Conservation (phyloP, 2,113 vertebrate genomes). For the Jacana jacana region DNA sequence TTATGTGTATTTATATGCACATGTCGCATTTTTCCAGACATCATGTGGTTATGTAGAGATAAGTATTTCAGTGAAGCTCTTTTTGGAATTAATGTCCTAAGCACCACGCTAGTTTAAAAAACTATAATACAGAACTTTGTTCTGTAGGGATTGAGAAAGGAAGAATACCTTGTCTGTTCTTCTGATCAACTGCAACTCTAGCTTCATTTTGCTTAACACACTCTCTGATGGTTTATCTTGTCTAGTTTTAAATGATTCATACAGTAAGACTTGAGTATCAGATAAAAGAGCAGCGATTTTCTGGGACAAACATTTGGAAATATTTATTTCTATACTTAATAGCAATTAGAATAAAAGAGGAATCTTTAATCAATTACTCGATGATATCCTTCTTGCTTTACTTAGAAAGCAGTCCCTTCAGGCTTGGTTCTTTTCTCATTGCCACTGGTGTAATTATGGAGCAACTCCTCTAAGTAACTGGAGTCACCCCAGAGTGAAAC, state of each 20-base stretch:
- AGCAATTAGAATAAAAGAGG: background rate
- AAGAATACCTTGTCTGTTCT: background rate
- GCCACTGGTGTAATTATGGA: background rate
- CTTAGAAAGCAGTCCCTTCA: background rate
- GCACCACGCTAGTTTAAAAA: background rate
- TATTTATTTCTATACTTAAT: background rate
- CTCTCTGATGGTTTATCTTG: background rate
- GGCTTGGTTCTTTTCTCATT: background rate
- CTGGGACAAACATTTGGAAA: constrained; percentile 17
- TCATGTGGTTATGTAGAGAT: background rate
- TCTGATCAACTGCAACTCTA: background rate
- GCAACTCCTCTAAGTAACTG: background rate
- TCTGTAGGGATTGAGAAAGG: background rate
- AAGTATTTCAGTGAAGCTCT: background rate
- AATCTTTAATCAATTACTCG: background rate
- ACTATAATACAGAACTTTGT: background rate
- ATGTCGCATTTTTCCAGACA: background rate
- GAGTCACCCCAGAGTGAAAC: background rate
- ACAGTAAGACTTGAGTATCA: background rate
- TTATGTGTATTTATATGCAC: background rate
- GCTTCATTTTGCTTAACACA: background rate
- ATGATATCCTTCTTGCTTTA: background rate
- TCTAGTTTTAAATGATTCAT: constrained; percentile 2
- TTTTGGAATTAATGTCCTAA: background rate
- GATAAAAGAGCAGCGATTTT: background rate